Conservation (phyloP, 2,888 invertebrate genomes). For the Caenorhabditis drosophilae region DNA sequence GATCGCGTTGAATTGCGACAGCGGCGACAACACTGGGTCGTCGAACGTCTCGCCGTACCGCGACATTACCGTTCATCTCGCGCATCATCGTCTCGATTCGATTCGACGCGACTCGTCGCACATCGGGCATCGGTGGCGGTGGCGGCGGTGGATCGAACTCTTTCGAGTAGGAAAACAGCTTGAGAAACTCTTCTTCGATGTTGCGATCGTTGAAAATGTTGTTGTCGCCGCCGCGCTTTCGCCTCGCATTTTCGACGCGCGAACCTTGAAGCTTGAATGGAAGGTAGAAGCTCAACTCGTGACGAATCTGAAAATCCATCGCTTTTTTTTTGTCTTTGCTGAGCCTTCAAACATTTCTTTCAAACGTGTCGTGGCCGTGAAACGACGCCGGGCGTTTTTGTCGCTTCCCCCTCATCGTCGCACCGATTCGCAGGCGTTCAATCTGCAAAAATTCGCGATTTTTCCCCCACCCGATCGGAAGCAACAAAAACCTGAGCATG, state of each 20-base stretch:
- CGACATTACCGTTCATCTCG: constrained; percentile 39
- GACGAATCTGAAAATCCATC: constrained; percentile 26
- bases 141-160: constrained; percentile 23
- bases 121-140: constrained; percentile 11
- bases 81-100: constrained; percentile 47
- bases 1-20: not conserved
- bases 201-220: constrained; percentile 48
- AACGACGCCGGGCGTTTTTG: constrained; percentile 55
- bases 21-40: no score
- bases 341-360: no score
- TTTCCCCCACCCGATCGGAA: no score
- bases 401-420: constrained; percentile 27
- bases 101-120: constrained; percentile 15
- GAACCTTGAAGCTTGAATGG: constrained; percentile 65
- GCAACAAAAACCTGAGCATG: constrained; percentile 64
- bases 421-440: constrained; percentile 40
- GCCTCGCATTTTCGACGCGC: constrained; percentile 50
- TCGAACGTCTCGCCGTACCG: constrained; percentile 7
- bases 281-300: constrained; percentile 58
- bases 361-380: constrained; percentile 62
- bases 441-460: constrained; percentile 20
- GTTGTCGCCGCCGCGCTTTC: constrained; percentile 3
- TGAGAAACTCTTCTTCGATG: constrained; percentile 63
- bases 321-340: no score
- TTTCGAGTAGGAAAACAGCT: constrained; percentile 58